These are phyloP conservation scores for Pseudopipra pipra DNA, from an alignment of 2,113 vertebrate genomes.

Conservation along the genomic window DNA sequence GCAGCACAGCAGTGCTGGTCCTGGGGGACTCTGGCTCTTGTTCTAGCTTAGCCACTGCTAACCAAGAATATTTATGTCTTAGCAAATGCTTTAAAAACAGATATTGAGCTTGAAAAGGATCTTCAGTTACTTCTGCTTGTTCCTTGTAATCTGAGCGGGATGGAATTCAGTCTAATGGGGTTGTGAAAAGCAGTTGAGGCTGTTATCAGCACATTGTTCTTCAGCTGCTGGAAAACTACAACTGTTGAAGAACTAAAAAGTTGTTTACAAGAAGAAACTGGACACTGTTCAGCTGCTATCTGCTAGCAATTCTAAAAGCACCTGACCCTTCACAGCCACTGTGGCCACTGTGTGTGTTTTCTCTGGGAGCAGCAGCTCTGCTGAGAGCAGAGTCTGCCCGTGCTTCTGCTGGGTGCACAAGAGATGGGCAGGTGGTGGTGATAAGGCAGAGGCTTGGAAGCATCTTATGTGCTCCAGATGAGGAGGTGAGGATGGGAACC, in stretches of 20 bases:
- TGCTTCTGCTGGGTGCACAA: too few species aligned
- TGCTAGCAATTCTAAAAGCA: neutral
- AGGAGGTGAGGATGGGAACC: neutral
- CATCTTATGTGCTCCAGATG: fast-evolving
- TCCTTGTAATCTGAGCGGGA: neutral
- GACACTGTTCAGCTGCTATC: neutral
- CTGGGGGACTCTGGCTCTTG: neutral
- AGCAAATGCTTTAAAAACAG: neutral
- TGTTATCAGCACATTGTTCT: neutral
- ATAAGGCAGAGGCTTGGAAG: neutral
- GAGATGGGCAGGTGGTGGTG: neutral
- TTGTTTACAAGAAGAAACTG: neutral
- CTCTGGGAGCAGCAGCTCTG: neutral
- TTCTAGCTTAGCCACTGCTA: neutral
- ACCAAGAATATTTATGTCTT: neutral
- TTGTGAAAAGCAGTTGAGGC: neutral
- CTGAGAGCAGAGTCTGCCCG: neutral
- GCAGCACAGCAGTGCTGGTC: neutral
- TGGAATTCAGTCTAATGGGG: neutral
- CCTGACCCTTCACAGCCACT: too few species aligned
- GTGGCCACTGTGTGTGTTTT: neutral
- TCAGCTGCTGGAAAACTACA: neutral
- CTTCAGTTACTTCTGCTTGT: neutral
- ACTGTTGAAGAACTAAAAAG: neutral
- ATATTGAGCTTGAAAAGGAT: neutral